Evolutionary conservation across 2,113 vertebrate genomes (phyloP).

Genomic region (Eudyptes chrysolophus): DNA sequence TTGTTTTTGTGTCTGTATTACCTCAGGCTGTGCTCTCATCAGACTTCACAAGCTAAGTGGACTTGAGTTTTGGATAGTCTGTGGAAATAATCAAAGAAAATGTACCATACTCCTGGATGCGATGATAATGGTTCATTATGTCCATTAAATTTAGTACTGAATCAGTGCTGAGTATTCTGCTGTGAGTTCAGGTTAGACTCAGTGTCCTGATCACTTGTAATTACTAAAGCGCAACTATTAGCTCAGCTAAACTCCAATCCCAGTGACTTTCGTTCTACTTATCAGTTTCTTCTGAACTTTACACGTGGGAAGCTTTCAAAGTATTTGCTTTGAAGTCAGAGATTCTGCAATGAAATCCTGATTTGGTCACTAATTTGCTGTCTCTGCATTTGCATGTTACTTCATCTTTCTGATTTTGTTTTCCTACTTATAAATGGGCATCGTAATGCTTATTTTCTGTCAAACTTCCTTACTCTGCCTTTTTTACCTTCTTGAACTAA

Average conservation of each 20-base stretch:
- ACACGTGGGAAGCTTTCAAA: not conserved
- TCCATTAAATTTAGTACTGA: conserved; percentile 25
- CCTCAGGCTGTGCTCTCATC: conserved; percentile 49
- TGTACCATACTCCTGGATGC: not conserved
- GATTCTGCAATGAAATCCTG: not conserved
- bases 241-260: not conserved
- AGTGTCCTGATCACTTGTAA: conserved; percentile 3
- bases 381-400: not conserved
- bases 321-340: conserved; percentile 31
- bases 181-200: not conserved
- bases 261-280: not conserved
- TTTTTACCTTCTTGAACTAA: not conserved
- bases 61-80: conserved; percentile 42
- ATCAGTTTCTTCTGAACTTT: conserved; percentile 41
- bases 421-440: not conserved
- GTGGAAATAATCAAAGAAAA: conserved; percentile 55
- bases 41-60: conserved; percentile 34
- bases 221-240: conserved; percentile 21
- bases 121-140: conserved; percentile 53
- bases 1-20: conserved; percentile 35
- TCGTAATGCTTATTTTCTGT: not conserved
- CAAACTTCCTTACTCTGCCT: not conserved
- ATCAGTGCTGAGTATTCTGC: not conserved
- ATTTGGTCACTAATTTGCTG: conserved; percentile 25
- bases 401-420: not conserved